Evolutionary conservation across 2,113 vertebrate genomes (phyloP), one percentile per base, ranked within the genome.

Genomic region (Notothenia rossii): DNA sequence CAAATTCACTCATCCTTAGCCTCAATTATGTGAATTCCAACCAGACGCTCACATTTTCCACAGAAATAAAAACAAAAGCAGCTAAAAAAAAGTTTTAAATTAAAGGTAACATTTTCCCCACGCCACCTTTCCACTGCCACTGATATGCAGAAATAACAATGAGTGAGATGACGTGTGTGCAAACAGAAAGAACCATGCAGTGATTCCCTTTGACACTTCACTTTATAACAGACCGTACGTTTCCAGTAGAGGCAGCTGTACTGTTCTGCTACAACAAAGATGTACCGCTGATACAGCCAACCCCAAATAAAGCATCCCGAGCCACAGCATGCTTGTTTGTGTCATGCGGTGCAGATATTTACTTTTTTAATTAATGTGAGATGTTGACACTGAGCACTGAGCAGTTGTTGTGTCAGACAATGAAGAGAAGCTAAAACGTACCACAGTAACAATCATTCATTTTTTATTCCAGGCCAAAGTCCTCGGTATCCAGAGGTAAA

Each of bases 21-120:
- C 18, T 88, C 60, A 71, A 18, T 77, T 75, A 59, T 61, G 75
- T 83, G 22, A 84, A 36, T 58, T 88, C 55, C 72, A 74, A 72
- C 18, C 29, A 33, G 17, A 0, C 18, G 60, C 13, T 10, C 54
- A 83, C 54, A 79, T 74, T 56, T n/a, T 60, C 69, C 58, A 82
- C 81, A 70, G 53, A 85, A 64, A 85, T 84, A 76, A 71, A 86
- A 75, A 79, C 53, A 76, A 76, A 77, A 55, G 25, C 36, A 72
- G 48, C 64, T 79, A 60, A 80, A 85, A 86, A 75, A 77, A 77
- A 74, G 72, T 77, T 17, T 46, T 29, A n/a, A 64, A 67, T 78
- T 76, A 67, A 9, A 55, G 55, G 83, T 66, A 77, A 76, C 59
- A 83, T 54, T 81, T 60, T 33, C 46, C 74, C 22, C 58, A 76